phyloP scores from a whole-genome alignment of 2,888 invertebrate species.

The Callyntrura sp. region DNA sequence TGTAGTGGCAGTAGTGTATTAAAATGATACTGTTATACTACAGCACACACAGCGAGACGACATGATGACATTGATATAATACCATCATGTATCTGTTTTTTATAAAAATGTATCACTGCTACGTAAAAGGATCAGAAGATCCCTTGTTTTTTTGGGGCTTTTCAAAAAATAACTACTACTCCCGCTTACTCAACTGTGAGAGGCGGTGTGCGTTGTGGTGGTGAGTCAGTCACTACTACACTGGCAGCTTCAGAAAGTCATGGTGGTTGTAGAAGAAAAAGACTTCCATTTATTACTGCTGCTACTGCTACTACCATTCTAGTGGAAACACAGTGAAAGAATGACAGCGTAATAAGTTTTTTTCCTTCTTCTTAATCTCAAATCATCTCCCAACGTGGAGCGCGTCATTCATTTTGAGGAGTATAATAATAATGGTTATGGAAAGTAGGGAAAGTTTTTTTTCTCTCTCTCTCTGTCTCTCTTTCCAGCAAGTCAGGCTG shows the following conservation, averaged over 20 bases:
- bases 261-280: slow-evolving; percentile 5
- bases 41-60: background rate
- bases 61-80: slow-evolving; percentile 32
- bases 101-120: slow-evolving; percentile 2
- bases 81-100: slow-evolving; percentile 32
- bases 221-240: slow-evolving; percentile 43
- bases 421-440: slow-evolving; percentile 57
- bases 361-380: slow-evolving; percentile 68
- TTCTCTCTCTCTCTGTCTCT: background rate
- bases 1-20: background rate
- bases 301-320: background rate
- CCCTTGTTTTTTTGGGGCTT: slow-evolving; percentile 8
- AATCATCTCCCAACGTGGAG: slow-evolving; percentile 69
- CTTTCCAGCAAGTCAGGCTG: background rate
- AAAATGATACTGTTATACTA: slow-evolving; percentile 23
- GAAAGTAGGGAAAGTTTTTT: slow-evolving; percentile 68
- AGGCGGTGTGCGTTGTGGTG: background rate
- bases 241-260: slow-evolving; percentile 12
- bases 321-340: slow-evolving; percentile 30
- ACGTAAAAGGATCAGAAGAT: too few relatives aligned
- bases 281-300: background rate
- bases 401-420: slow-evolving; percentile 67
- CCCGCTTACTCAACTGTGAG: background rate
- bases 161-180: background rate
- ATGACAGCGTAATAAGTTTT: slow-evolving; percentile 68